Evolutionary conservation across 1,140 invertebrate genomes (phyloP).

Genomic region (Aphidius gifuensis): DNA sequence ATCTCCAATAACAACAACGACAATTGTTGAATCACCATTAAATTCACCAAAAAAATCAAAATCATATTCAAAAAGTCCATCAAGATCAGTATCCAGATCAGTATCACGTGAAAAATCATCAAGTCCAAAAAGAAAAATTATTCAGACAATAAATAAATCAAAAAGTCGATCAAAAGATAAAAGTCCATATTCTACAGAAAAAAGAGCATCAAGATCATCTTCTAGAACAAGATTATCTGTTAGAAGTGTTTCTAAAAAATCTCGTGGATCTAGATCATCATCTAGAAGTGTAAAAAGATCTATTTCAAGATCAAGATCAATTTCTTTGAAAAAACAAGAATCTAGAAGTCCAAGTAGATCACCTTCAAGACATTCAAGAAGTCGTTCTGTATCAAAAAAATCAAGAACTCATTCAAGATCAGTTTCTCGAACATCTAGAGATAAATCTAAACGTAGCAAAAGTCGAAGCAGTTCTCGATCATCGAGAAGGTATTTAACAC

Average conservation of each 20-base stretch:
- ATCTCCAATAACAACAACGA: too few relatives aligned
- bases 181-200: background rate
- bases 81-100: constrained; percentile 24
- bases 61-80: constrained; percentile 25
- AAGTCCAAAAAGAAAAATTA: background rate
- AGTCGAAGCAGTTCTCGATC: constrained; percentile 45
- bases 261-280: constrained; percentile 21
- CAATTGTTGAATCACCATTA: background rate
- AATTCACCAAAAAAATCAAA: constrained; percentile 13
- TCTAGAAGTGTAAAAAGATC: constrained; percentile 18
- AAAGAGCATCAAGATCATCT: background rate
- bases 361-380: constrained; percentile 22
- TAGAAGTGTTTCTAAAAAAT: constrained; percentile 24
- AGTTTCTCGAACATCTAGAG: constrained; percentile 38
- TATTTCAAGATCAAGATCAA: constrained; percentile 32
- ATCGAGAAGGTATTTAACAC: constrained; percentile 38
- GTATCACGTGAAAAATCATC: background rate
- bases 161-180: constrained; percentile 1
- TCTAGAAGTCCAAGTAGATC: constrained; percentile 38
- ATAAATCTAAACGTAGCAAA: constrained; percentile 42
- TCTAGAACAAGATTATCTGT: constrained; percentile 36
- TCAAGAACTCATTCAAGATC: constrained; percentile 40
- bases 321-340: constrained; percentile 17
- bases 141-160: background rate
- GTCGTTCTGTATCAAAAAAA: constrained; percentile 31